phyloP scores from a whole-genome alignment of 2,888 invertebrate genomes.

The Pachycephus smyrnensis region DNA sequence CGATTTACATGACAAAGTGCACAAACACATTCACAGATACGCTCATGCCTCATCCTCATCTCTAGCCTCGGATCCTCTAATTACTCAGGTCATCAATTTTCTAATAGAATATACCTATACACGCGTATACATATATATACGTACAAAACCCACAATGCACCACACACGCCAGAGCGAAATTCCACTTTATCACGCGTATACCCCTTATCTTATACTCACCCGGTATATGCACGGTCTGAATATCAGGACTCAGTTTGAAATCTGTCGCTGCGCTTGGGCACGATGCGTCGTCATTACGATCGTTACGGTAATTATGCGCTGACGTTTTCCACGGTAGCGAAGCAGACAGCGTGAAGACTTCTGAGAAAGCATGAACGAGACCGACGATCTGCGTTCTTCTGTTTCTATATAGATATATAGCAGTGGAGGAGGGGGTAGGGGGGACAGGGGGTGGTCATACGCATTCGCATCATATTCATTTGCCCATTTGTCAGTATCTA shows the following conservation, averaged over 20 bases:
- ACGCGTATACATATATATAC: too few relatives aligned
- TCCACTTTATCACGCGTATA: neutral
- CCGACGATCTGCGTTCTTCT: constrained; percentile 21
- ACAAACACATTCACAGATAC: neutral
- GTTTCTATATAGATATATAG: neutral
- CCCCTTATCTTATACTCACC: neutral
- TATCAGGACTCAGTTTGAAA: neutral
- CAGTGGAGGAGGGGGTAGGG: neutral
- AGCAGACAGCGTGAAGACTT: constrained; percentile 53
- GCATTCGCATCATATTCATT: neutral
- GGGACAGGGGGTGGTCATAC: neutral
- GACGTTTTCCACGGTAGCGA: constrained; percentile 54
- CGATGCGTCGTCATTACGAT: constrained; percentile 37
- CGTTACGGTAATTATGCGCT: constrained; percentile 60
- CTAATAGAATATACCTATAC: neutral
- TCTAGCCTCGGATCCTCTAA: neutral
- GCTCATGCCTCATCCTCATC: neutral
- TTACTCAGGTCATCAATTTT: neutral
- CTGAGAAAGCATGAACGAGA: constrained; percentile 55
- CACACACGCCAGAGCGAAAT: neutral
- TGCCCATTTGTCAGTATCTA: neutral
- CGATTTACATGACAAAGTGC: neutral
- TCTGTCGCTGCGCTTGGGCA: neutral
- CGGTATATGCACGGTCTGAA: neutral
- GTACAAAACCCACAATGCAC: neutral